phyloP scores from a whole-genome alignment of 2,888 invertebrate genomes.

The Icerya purchasi region DNA sequence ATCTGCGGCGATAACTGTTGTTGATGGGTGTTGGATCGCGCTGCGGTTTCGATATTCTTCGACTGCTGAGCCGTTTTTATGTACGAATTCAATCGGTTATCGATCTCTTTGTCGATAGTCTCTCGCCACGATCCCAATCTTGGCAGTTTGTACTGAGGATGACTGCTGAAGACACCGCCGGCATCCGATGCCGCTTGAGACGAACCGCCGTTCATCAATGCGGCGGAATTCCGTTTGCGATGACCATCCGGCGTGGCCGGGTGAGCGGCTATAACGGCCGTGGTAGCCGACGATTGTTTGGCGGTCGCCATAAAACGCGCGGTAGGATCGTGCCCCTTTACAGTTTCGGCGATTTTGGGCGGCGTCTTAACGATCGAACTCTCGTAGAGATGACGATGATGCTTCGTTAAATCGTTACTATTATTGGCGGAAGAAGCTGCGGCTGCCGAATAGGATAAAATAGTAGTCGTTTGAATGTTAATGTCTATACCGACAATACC shows the following conservation, averaged over 20 bases:
- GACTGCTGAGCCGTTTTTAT: slow-evolving; percentile 24
- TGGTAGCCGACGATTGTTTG: not conserved
- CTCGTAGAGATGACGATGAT: not conserved
- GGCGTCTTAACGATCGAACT: not conserved
- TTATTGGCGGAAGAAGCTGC: not conserved
- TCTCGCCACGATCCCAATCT: slow-evolving; percentile 32
- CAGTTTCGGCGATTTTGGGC: not conserved
- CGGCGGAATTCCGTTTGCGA: slow-evolving; percentile 11
- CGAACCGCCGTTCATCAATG: too few relatives aligned
- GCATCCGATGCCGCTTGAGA: slow-evolving; percentile 3
- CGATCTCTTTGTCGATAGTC: slow-evolving; percentile 33
- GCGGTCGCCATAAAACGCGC: too few relatives aligned
- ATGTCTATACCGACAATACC: not conserved
- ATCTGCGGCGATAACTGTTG: slow-evolving; percentile 7
- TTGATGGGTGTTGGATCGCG: too few relatives aligned
- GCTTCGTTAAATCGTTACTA: not conserved
- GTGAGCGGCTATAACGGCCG: not conserved
- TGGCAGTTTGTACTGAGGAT: slow-evolving; percentile 18
- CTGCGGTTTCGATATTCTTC: slow-evolving; percentile 30
- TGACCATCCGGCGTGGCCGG: not conserved
- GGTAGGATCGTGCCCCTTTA: not conserved
- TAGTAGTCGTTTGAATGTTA: not conserved
- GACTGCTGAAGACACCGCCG: slow-evolving; percentile 14
- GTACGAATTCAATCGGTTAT: slow-evolving; percentile 30
- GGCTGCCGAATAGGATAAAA: not conserved